Evolutionary conservation across 2,113 vertebrate genomes (phyloP).

Genomic region (Neodontobutis hainanensis): DNA sequence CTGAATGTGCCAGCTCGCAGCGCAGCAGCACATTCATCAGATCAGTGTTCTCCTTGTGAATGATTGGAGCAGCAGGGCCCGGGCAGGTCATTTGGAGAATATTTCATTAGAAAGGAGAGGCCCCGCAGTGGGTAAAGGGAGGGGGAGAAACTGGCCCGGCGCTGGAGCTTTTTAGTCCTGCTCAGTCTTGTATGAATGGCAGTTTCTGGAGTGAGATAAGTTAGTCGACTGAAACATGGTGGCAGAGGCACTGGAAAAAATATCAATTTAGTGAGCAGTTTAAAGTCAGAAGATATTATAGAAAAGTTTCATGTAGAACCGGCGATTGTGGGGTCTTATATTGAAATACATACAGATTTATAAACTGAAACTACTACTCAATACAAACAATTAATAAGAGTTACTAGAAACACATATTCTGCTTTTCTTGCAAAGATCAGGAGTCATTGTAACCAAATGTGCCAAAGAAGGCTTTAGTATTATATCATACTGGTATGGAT

Average conservation of each 20-base stretch:
- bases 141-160: not conserved
- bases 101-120: slow-evolving; percentile 76
- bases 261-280: no score
- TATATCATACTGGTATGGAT: no score
- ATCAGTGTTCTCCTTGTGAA: slow-evolving; percentile 72
- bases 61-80: slow-evolving; percentile 65
- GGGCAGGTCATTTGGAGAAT: slow-evolving; percentile 72
- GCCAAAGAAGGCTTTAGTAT: no score
- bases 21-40: slow-evolving; percentile 65
- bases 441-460: no score
- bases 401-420: no score
- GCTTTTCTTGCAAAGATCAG: no score
- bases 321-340: no score
- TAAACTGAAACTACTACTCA: no score
- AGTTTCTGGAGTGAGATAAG: slow-evolving; percentile 18
- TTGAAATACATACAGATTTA: no score
- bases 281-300: no score
- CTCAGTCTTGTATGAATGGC: slow-evolving; percentile 40
- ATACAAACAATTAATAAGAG: no score
- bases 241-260: not conserved
- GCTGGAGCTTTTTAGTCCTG: slow-evolving; percentile 25
- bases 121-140: slow-evolving; percentile 57
- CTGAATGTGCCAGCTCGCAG: slow-evolving; percentile 15
- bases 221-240: not conserved
- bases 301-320: no score